These are phyloP conservation scores for Armadillidium nasatum DNA, from an alignment of 1,140 invertebrate species.

Conservation along the genomic window DNA sequence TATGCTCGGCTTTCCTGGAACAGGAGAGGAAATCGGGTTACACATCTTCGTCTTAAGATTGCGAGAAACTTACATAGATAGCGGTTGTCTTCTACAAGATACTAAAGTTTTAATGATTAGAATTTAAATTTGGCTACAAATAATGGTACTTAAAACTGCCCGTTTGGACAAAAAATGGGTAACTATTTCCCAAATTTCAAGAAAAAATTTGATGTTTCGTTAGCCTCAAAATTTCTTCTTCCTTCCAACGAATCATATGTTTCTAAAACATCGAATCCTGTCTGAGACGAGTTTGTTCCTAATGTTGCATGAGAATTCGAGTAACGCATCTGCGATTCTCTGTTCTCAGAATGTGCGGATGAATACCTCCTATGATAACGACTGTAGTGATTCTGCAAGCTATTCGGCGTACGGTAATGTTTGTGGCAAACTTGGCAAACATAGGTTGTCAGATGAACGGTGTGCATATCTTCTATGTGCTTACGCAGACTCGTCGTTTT, in stretches of 20 bases:
- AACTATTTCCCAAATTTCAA: neutral
- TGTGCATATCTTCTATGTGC: conserved; percentile 85
- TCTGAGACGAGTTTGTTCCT: neutral
- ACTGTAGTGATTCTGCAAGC: conserved; percentile 54
- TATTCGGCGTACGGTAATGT: conserved; percentile 60
- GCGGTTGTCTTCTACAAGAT: neutral
- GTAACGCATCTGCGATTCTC: neutral
- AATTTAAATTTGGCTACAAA: too few relatives aligned
- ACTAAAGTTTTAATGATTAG: neutral
- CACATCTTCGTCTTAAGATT: neutral
- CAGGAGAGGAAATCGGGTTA: conserved; percentile 35
- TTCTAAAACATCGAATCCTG: neutral
- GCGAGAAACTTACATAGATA: too few relatives aligned
- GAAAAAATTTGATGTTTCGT: neutral
- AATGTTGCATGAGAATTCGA: neutral
- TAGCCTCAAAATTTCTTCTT: too few relatives aligned
- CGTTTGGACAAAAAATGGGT: too few relatives aligned
- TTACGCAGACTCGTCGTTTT: conserved; percentile 56
- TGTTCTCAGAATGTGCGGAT: neutral
- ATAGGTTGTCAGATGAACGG: conserved; percentile 71
- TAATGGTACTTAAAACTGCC: too few relatives aligned
- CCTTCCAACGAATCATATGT: too few relatives aligned
- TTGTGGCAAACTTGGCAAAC: conserved; percentile 83
- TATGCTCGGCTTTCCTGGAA: conserved; percentile 41
- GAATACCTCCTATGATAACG: conserved; percentile 55